Evolutionary conservation across 1,140 invertebrate species (phyloP).

Genomic region (Drosophila tristis): DNA sequence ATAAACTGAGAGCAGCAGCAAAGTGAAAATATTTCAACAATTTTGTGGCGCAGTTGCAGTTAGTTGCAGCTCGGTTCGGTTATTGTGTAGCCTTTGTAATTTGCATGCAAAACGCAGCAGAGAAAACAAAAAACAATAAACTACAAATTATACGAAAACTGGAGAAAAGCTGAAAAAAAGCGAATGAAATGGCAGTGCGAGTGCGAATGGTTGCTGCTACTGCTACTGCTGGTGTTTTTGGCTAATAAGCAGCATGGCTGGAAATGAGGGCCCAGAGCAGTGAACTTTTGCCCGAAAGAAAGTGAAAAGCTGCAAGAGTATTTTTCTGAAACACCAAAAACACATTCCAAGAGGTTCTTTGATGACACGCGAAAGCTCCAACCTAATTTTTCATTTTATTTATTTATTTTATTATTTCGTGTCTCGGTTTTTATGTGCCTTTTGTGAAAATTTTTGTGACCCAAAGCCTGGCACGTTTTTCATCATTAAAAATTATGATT

Average conservation of each 20-base stretch:
- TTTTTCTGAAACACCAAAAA: constrained; percentile 15
- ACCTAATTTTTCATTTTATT: constrained; percentile 8
- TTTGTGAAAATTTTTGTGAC: constrained; percentile 39
- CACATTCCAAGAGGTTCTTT: constrained; percentile 29
- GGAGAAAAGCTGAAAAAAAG: constrained; percentile 45
- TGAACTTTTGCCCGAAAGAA: constrained; percentile 64
- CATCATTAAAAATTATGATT: constrained; percentile 74
- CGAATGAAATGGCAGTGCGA: constrained; percentile 14
- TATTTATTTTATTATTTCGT: constrained; percentile 8
- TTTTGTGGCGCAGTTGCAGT: constrained; percentile 58
- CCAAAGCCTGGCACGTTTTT: constrained; percentile 63
- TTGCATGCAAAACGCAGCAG: constrained; percentile 70
- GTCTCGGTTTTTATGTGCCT: constrained; percentile 6
- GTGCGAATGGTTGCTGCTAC: constrained; percentile 37
- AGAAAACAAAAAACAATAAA: constrained; percentile 65
- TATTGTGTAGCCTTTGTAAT: constrained; percentile 55
- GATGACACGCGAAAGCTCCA: constrained; percentile 39
- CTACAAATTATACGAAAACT: constrained; percentile 56
- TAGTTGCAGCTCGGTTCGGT: constrained; percentile 44
- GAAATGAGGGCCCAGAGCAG: constrained; percentile 46
- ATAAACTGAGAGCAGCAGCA: constrained; percentile 34
- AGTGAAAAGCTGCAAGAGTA: constrained; percentile 59
- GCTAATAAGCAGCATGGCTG: constrained; percentile 56
- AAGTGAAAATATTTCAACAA: constrained; percentile 74
- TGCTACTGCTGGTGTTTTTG: not conserved